Evolutionary conservation across 2,888 invertebrate genomes (phyloP), one percentile per base, ranked within the genome.

Genomic region (Oscheius onirici): DNA sequence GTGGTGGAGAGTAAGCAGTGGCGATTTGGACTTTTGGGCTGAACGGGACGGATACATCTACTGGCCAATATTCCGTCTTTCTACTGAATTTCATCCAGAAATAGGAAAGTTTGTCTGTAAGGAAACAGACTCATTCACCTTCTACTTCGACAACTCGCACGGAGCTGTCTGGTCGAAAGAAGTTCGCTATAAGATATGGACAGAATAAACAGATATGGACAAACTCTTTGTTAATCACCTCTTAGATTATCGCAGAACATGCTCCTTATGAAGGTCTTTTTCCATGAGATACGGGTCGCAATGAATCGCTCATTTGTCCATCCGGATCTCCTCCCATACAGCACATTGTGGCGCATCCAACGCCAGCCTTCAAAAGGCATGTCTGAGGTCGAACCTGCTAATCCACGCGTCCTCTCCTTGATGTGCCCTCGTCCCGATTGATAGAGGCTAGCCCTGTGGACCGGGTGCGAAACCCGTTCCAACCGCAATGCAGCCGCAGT

Each of bases 71-170:
- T 81, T 84, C 71, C 82, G 84, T 15, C 70, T 82, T 44, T 65
- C 73, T 13, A 85, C 85, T 13, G 85, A 85, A 20, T 82, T 78
- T 54, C 81, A 84, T 43, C 85, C 85, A 1, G 85, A 85, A 55
- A 80, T 74, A 49, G 82, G 82, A 51, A 46, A 72, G 22, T 70
- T 84, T 46, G 49, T 68, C 28, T 72, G 77, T 63, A 69, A 75
- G 17, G 69, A 78, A 24, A 57, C 67, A 10, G 83, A 81, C n/a
- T 77, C 72, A 24, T 82, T 83, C 71, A 65, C 63, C 22, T 76
- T 85, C 63, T 70, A 79, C 51, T 85, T 85, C 44, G 83, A 85
- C 70, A 85, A 85, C 55, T 74, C 80, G 0, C 82, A 84, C 69
- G 79, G 83, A 55, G 79, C 75, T 15, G 67, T 85, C 26, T 83